phyloP scores from a whole-genome alignment of 2,113 vertebrate species.

The Bubo bubo region DNA sequence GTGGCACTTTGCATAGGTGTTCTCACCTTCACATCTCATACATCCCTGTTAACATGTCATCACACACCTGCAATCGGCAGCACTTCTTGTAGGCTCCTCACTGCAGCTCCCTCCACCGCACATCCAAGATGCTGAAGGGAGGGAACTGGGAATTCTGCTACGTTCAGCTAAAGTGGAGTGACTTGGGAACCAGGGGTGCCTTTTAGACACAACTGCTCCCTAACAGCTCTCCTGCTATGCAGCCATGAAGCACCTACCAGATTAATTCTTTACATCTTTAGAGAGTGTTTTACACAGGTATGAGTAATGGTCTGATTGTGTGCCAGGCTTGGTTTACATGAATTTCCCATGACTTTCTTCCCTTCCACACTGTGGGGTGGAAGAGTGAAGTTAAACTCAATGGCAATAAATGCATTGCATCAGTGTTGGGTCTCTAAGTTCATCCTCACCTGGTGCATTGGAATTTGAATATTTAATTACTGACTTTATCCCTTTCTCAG shows the following conservation, averaged over 20 bases:
- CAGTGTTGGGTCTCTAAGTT: not conserved
- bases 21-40: not conserved
- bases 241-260: not conserved
- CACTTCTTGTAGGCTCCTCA: accelerated
- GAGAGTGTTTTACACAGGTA: not conserved
- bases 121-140: not conserved
- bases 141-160: not conserved
- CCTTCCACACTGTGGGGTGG: not conserved
- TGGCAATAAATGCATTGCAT: not conserved
- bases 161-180: not conserved
- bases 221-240: not conserved
- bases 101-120: not conserved
- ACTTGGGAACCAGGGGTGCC: not conserved
- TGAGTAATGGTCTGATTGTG: not conserved
- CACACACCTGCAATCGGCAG: not conserved
- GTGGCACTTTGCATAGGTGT: not conserved
- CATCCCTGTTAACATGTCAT: not conserved
- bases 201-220: not conserved
- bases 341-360: not conserved
- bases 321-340: not conserved
- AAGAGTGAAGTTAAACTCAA: not conserved
- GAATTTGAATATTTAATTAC: not conserved
- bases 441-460: not conserved
- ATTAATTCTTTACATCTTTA: not conserved
- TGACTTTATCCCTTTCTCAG: not conserved